Evolutionary conservation across 2,888 invertebrate genomes (phyloP).

Genomic region (Argyra leucocephala): DNA sequence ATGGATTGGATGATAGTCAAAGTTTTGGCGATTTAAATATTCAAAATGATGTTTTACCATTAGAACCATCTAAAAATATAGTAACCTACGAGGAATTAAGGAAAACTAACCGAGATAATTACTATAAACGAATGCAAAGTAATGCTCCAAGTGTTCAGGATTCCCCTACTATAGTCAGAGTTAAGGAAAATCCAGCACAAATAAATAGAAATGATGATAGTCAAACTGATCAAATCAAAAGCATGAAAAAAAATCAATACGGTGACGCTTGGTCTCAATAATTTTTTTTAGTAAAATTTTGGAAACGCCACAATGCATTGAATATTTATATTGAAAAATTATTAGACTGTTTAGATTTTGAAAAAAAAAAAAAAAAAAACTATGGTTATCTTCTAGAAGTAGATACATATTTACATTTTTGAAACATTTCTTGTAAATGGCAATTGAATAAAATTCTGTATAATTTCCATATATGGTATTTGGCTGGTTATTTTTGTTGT

Average conservation of each 20-base stretch:
- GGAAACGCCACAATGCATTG: no score
- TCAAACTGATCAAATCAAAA: slow-evolving; percentile 14
- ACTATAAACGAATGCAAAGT: slow-evolving; percentile 24
- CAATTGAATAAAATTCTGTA: no score
- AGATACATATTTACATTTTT: no score
- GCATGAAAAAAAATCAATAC: slow-evolving; percentile 34
- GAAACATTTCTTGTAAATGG: no score
- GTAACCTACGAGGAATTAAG: slow-evolving; percentile 66
- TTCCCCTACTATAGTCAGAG: slow-evolving; percentile 20
- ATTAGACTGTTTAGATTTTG: no score
- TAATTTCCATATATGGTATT: no score
- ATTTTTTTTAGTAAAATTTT: no score
- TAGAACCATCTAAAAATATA: slow-evolving; percentile 42
- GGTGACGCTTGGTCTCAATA: slow-evolving; percentile 41
- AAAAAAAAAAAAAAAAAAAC: no score
- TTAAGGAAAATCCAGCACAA: slow-evolving; percentile 9
- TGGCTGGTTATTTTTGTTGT: no score
- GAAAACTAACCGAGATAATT: slow-evolving; percentile 58
- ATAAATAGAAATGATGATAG: slow-evolving; percentile 12
- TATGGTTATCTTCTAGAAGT: no score
- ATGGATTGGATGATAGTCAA: slow-evolving; percentile 49
- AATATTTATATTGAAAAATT: no score
- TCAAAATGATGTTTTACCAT: slow-evolving; percentile 44
- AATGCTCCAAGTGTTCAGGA: slow-evolving; percentile 23
- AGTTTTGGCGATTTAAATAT: slow-evolving; percentile 24